Percentiles rank a stretch among this genome's conserved stretches.
These are phyloP conservation scores for Napeogenes sylphis DNA, from an alignment of 2,888 invertebrate genomes.

Conservation along the genomic window DNA sequence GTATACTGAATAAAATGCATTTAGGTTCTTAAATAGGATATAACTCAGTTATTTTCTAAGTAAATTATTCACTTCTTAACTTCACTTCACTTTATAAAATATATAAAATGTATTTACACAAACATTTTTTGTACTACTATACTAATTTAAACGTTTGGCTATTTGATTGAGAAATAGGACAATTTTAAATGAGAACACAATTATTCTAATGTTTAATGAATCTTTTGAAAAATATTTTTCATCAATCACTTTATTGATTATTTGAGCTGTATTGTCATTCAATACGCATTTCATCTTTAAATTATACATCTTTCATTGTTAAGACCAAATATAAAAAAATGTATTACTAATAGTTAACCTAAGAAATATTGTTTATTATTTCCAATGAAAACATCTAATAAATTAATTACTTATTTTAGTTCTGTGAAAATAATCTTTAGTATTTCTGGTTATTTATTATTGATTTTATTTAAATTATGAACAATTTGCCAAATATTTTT, in stretches of 20 bases:
- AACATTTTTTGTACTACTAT: too few relatives aligned
- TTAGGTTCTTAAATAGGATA: not conserved
- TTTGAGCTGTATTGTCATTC: slow-evolving; percentile 51
- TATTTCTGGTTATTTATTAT: too few relatives aligned
- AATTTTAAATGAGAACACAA: slow-evolving; percentile 55
- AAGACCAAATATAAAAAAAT: slow-evolving; percentile 17
- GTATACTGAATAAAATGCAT: slow-evolving; percentile 1
- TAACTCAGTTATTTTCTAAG: not conserved
- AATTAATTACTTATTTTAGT: too few relatives aligned
- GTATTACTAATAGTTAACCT: not conserved
- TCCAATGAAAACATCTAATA: too few relatives aligned
- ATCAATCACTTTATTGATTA: slow-evolving; percentile 55
- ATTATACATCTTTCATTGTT: slow-evolving; percentile 34
- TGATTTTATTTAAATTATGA: too few relatives aligned
- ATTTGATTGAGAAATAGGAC: slow-evolving; percentile 47
- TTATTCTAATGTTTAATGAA: slow-evolving; percentile 60
- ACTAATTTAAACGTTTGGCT: slow-evolving; percentile 50
- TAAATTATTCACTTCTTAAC: too few relatives aligned
- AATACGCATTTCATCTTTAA: slow-evolving; percentile 48
- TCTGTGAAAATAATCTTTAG: too few relatives aligned
- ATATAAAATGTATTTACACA: too few relatives aligned
- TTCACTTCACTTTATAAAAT: too few relatives aligned
- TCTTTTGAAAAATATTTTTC: slow-evolving; percentile 66
- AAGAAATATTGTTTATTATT: too few relatives aligned
- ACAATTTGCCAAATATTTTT: too few relatives aligned